Base-by-base conservation (phyloP, 2,113 vertebrate genomes). In the Petaurus breviceps region DNA sequence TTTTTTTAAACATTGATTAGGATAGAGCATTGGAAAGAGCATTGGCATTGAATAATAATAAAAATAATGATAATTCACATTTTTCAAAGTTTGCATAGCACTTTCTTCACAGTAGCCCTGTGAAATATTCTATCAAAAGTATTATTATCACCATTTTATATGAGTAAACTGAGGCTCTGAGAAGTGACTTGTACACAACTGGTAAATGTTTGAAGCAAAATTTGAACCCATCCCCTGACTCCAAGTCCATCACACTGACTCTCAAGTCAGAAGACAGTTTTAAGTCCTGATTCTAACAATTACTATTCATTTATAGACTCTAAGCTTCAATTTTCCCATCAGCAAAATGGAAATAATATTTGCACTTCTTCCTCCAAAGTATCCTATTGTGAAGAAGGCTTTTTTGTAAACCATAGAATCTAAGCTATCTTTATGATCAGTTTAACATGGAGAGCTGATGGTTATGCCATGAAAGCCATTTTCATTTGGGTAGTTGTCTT, bases 401-500 rank as follows among this genome's bases (percentile, higher is more conserved):
- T 77, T 77, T 43, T 43, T 43, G n/a, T 84, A 84, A 43, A 23
- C 16, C n/a, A 43, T 43, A n/a, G 19, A 77, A 31, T 84, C 37
- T 77, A 96, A 96, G 91, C 96, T 95, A 54, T 97, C 96, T 89
- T 94, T 94, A 96, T 90, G 61, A 92, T 93, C 25, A 31, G 37
- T 52, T 94, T 53, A 47, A 91, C 93, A 92, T 97, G 61, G 54
- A 55, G 92, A 89, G 25, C 97, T 97, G 94, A 90, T 19, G 92
- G 90, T 89, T 97, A 92, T 95, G 92, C 90, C 96, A 93, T 55
- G 94, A 96, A 97, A 97, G 47, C 93, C 93, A 89, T 84, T 92
- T 97, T 97, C 95, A 92, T 3, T 68, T 95, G 97, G 91, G 95
- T 89, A 92, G 96, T 91, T 98, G 97, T 98, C 93, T 94, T 96